Evolutionary conservation across 2,888 invertebrate species (phyloP).

Genomic region (Hypsopygia costalis): DNA sequence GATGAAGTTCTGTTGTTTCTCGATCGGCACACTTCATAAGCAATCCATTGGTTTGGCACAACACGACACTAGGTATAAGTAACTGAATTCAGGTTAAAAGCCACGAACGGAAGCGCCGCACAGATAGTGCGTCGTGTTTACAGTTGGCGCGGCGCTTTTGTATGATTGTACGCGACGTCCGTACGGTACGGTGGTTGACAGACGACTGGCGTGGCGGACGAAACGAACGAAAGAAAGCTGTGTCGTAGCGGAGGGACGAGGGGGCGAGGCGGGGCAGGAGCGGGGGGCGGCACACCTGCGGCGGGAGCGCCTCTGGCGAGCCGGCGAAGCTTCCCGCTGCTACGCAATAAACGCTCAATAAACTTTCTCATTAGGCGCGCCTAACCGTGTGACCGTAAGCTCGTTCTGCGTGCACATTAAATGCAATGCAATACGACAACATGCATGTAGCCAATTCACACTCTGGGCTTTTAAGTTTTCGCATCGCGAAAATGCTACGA

Average conservation of each 20-base stretch:
- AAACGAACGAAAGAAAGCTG: constrained; percentile 24
- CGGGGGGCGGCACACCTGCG: constrained; percentile 66
- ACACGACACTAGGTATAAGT: constrained; percentile 60
- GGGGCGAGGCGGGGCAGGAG: constrained; percentile 31
- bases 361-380: constrained; percentile 80
- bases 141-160: constrained; percentile 68
- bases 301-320: constrained; percentile 58
- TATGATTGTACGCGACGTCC: constrained; percentile 32
- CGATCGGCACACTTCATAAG: constrained; percentile 49
- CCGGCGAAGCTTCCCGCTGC: constrained; percentile 73
- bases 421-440: constrained; percentile 62
- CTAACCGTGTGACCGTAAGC: constrained; percentile 78
- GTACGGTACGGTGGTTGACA: constrained; percentile 62
- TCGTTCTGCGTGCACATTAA: constrained; percentile 67
- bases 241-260: constrained; percentile 33
- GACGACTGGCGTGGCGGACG: constrained; percentile 73
- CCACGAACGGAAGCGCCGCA: constrained; percentile 66
- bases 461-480: constrained; percentile 41
- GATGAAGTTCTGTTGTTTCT: constrained; percentile 56
- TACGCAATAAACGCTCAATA: constrained; percentile 81
- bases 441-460: constrained; percentile 54
- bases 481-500: constrained; percentile 26
- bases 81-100: constrained; percentile 56
- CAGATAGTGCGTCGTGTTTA: constrained; percentile 75
- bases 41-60: constrained; percentile 67